phyloP scores from a whole-genome alignment of 53 echinoderm and acorn worm species.

The Stichopus horrens region DNA sequence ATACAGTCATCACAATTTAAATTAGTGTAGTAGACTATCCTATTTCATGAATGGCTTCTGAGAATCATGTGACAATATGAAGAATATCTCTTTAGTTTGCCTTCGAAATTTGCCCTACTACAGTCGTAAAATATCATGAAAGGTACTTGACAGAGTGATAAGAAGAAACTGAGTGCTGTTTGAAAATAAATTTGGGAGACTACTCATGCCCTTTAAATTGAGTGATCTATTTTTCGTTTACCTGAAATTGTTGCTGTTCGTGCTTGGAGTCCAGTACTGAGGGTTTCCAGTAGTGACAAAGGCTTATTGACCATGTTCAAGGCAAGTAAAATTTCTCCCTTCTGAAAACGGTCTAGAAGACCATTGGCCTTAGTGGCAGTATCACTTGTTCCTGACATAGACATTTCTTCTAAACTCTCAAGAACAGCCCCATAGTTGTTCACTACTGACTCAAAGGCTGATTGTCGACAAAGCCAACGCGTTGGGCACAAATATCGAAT shows the following conservation, averaged over 20 bases:
- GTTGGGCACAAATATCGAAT: slow-evolving; percentile 64
- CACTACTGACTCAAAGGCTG: slow-evolving; percentile 58
- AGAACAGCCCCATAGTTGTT: slow-evolving; percentile 58
- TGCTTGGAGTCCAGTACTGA: slow-evolving; percentile 54
- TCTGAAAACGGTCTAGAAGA: slow-evolving; percentile 62
- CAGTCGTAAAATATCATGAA: background rate
- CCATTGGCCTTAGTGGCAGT: slow-evolving; percentile 62
- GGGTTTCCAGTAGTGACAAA: slow-evolving; percentile 57
- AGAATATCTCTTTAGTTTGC: too few species aligned
- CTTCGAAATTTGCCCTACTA: too few species aligned
- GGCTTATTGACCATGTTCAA: slow-evolving; percentile 59
- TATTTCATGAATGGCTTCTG: too few species aligned
- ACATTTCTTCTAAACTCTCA: slow-evolving; percentile 54
- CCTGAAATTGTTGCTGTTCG: slow-evolving; percentile 56
- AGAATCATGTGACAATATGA: too few species aligned
- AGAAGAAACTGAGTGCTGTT: background rate
- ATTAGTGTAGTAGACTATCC: too few species aligned
- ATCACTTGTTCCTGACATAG: slow-evolving; percentile 47
- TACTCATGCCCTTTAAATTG: background rate
- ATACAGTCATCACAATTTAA: too few species aligned
- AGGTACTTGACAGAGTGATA: background rate
- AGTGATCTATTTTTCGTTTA: slow-evolving; percentile 13
- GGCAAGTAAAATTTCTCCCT: slow-evolving; percentile 57
- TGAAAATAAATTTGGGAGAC: background rate
- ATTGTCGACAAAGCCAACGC: slow-evolving; percentile 61